Evolutionary conservation across 2,113 vertebrate genomes (phyloP).

Genomic region (Gobio gobio): DNA sequence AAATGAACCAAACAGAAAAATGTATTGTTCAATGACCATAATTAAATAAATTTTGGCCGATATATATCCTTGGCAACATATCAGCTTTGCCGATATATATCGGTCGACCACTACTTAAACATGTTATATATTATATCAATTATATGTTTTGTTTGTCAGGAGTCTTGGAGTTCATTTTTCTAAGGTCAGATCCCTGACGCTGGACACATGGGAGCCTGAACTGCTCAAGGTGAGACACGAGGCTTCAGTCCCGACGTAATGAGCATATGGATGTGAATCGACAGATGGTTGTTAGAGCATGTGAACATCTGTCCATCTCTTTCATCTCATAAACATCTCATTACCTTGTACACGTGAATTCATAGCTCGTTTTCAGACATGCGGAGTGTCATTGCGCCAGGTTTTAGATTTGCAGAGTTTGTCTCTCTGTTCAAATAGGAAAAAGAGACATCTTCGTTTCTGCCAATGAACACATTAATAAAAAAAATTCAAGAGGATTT

Average conservation of each 20-base stretch:
- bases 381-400: background rate
- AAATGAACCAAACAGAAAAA: too few relatives aligned
- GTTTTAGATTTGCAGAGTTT: background rate
- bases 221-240: slow-evolving; percentile 87
- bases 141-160: slow-evolving; percentile 69
- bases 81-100: background rate
- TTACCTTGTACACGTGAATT: background rate
- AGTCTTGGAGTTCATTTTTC: slow-evolving; percentile 98
- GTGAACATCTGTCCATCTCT: background rate
- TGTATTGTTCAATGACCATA: too few relatives aligned
- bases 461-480: background rate
- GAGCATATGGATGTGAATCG: background rate
- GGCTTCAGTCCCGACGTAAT: background rate
- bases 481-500: background rate
- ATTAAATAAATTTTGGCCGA: too few relatives aligned
- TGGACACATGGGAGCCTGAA: slow-evolving; percentile 97
- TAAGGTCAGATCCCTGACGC: slow-evolving; percentile 93
- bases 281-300: background rate
- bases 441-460: background rate
- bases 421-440: background rate
- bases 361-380: background rate
- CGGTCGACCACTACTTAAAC: background rate
- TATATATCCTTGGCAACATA: background rate
- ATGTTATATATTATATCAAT: background rate
- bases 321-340: slow-evolving; percentile 1